These are phyloP conservation scores for Lasioglossum zephyrum DNA, from an alignment of 2,888 invertebrate genomes.

Conservation along the genomic window DNA sequence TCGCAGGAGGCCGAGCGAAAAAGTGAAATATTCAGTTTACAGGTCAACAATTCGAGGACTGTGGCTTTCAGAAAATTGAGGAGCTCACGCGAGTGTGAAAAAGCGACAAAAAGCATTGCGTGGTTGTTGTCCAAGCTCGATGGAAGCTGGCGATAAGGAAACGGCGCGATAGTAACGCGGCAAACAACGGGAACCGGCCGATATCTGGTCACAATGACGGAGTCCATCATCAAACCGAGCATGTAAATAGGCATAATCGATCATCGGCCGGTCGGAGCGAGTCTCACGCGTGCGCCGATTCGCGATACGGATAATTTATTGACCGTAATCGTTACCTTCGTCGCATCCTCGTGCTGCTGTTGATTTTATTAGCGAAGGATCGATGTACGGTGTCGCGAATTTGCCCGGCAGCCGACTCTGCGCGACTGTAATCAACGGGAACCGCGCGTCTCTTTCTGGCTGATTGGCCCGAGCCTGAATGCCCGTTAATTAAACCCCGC, in stretches of 20 bases:
- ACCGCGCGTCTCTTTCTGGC: constrained; percentile 5
- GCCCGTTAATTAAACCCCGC: constrained; percentile 34
- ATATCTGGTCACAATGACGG: constrained; percentile 40
- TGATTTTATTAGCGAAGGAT: constrained; percentile 59
- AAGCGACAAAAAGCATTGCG: background rate
- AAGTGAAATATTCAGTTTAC: background rate
- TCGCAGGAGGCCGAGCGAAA: background rate
- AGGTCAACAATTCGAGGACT: background rate
- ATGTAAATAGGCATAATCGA: constrained; percentile 63
- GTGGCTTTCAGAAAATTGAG: background rate
- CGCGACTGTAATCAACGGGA: constrained; percentile 25
- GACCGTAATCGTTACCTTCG: constrained; percentile 54
- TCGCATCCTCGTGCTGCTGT: constrained; percentile 34
- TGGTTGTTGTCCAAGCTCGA: background rate
- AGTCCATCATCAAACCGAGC: constrained; percentile 44
- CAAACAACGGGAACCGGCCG: constrained; percentile 29
- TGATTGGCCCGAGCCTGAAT: constrained; percentile 30
- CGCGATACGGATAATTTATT: constrained; percentile 62
- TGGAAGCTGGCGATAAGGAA: background rate
- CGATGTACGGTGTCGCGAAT: constrained; percentile 33
- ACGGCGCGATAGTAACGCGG: background rate
- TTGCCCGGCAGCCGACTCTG: background rate
- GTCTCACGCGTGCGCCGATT: constrained; percentile 40
- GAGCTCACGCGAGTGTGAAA: background rate
- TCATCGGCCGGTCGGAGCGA: constrained; percentile 45